phyloP scores from a whole-genome alignment of 2,888 invertebrate species.

The Sabatieria punctata region DNA sequence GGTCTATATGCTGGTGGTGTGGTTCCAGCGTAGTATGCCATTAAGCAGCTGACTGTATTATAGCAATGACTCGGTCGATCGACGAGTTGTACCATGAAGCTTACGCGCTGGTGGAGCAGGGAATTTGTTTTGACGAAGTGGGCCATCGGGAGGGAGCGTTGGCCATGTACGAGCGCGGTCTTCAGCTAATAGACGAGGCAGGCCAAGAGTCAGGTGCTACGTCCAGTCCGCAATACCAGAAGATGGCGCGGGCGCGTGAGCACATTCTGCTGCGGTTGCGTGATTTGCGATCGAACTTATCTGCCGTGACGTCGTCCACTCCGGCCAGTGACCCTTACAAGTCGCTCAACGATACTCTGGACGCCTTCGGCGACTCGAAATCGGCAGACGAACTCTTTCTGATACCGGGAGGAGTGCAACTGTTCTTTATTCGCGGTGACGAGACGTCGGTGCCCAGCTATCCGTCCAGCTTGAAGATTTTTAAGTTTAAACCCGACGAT shows the following conservation, averaged over 20 bases:
- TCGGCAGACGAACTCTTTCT: conserved; percentile 37
- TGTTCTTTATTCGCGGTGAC: conserved; percentile 50
- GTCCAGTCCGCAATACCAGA: conserved; percentile 45
- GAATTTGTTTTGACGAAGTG: conserved; percentile 24
- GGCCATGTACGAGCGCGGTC: conserved; percentile 43
- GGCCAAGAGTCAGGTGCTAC: conserved; percentile 35
- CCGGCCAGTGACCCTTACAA: conserved; percentile 15
- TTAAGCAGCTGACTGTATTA: too few relatives aligned
- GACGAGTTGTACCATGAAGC: conserved; percentile 22
- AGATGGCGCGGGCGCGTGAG: conserved; percentile 45
- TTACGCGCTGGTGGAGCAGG: conserved; percentile 25
- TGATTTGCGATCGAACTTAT: too few relatives aligned
- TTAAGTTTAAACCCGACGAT: conserved; percentile 28
- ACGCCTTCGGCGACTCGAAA: conserved; percentile 16
- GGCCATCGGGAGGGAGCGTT: conserved; percentile 18
- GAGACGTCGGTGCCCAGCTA: conserved; percentile 47
- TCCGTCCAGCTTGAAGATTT: conserved; percentile 43
- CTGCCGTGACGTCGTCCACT: conserved; percentile 11
- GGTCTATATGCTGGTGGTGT: too few relatives aligned
- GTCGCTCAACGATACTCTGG: conserved; percentile 16
- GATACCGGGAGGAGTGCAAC: conserved; percentile 44
- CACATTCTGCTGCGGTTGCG: conserved; percentile 33
- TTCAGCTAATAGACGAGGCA: conserved; percentile 44
- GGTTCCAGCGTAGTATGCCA: too few relatives aligned
- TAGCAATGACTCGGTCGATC: neutral